Evolutionary conservation across 2,888 invertebrate genomes (phyloP), one percentile per base, ranked within the genome.

Genomic region (Metacarcinus magister): DNA sequence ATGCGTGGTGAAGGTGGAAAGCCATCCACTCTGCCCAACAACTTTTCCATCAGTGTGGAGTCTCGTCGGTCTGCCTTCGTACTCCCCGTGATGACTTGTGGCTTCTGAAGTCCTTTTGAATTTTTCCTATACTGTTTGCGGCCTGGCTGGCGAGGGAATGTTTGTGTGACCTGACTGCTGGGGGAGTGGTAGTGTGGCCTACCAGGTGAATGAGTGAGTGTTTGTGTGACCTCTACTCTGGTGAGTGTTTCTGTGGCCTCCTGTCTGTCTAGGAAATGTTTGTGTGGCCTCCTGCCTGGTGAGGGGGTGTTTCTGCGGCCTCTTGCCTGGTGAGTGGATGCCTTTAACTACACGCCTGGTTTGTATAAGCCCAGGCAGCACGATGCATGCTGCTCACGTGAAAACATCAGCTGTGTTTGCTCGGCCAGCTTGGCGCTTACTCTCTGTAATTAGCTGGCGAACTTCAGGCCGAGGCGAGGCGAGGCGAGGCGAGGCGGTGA

Each of bases 1-100:
- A 39, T 32, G 87, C 87, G 87, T 87, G 87, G 87, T 39, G 87
- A 87, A 87, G 87, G 87, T 32, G 87, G 87, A 87, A 87, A 87
- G 87, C 39, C 87, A 87, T 39, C 87, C 87, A 87, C 87, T 87
- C 87, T 39, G 32, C 39, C 87, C 32, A 39, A 39, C 87, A 87
- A 87, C 87, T 39, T 87, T 39, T 87, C 87, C 32, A 87, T 39
- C 87, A 87, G 39, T 19, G 87, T 87, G 87, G 19, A 87, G 87
- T 39, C 87, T 32, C 16, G 39, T 32, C 39, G 13, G 39, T 87
- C 39, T 87, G 39, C 32, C 39, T 28, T 87, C 87, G 39, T 87
- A 39, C 39, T 87, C 39, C 87, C 39, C 87, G 32, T 87, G 87
- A 87, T 39, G 87, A 87, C 87, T 39, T 39, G 39, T 87, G 87